Base-by-base conservation (phyloP, 2,888 invertebrate species). In the Athalia circularis region DNA sequence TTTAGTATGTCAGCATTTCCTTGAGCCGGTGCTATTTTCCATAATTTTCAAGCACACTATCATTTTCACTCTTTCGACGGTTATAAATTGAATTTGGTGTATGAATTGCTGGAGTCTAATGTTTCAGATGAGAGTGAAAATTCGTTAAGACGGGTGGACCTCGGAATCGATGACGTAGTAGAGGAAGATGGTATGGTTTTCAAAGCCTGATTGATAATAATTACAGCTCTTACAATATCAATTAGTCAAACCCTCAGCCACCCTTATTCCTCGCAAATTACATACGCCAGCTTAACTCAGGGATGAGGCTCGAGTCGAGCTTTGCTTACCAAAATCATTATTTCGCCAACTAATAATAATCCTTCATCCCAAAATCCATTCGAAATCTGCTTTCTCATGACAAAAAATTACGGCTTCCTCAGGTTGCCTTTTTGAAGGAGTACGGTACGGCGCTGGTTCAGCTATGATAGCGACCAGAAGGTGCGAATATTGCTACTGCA, bases 401-500 rank as follows among this genome's bases (percentile, higher is more conserved):
- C 29, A 29, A 29, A 29, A 29, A 43, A 15, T 68, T 9, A 9
- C 54, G 0, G 85, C 89, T 83, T 88, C 90, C 88, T 87, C 91
- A 94, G 95, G 94, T 83, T 95, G 95, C 89, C 91, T 94, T 86
- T 92, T 93, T 83, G 94, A 94, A 83, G 95, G 95, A 52, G 93
- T 94, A 47, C 91, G 94, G 83, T 96, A 94, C 90, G 94, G 94
- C 15, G 94, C 95, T 68, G 96, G 96, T 3, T 97, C 97, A 5
- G 97, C 97, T 6, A 95, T 97, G 95, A 93, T 94, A 82, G 94
- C 95, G 4, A 93, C 94, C 15, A 93, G 94, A 80, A 92, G 94
- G n/a, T 97, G 97, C 91, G 95, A 96, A 90, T 95, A 96, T 90
- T 97, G 97, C 91, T 97, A 95, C 91, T 97, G 97, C 88, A 94